These are phyloP conservation scores for Saguinus midas DNA, from an alignment of 2,113 vertebrate genomes.

Conservation along the genomic window DNA sequence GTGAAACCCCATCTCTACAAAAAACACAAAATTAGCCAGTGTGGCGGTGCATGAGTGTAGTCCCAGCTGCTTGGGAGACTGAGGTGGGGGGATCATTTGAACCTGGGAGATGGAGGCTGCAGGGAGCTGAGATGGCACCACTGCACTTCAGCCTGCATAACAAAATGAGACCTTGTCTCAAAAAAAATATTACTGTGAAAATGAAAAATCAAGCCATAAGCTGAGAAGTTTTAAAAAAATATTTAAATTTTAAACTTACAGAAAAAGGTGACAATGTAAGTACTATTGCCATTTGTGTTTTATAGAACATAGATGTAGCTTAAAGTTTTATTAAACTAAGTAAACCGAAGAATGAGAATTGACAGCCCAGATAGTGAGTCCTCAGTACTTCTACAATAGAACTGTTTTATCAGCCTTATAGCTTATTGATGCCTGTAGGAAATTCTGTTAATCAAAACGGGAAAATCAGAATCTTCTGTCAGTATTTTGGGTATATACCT, in stretches of 20 bases:
- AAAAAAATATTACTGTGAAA: background rate
- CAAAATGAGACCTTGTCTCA: too few species aligned
- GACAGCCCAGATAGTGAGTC: background rate
- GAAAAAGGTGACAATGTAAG: background rate
- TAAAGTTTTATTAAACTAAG: background rate
- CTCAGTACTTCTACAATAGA: background rate
- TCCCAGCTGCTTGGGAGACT: too few species aligned
- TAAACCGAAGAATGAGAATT: background rate
- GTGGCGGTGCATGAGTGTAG: too few species aligned
- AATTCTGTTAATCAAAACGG: background rate
- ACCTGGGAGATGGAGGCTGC: too few species aligned
- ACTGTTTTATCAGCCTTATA: background rate
- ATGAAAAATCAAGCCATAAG: background rate
- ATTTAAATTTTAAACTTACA: background rate
- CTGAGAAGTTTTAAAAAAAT: background rate
- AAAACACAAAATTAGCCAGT: too few species aligned
- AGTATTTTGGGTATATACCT: background rate
- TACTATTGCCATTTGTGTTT: background rate
- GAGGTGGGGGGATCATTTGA: too few species aligned
- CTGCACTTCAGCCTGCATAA: too few species aligned
- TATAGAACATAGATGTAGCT: background rate
- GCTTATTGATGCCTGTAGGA: background rate
- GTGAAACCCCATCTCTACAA: too few species aligned
- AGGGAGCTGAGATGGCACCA: too few species aligned
- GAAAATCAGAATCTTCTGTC: background rate